Conservation (phyloP, 92 coral and sea anemone genomes). For the Porites divaricata region DNA sequence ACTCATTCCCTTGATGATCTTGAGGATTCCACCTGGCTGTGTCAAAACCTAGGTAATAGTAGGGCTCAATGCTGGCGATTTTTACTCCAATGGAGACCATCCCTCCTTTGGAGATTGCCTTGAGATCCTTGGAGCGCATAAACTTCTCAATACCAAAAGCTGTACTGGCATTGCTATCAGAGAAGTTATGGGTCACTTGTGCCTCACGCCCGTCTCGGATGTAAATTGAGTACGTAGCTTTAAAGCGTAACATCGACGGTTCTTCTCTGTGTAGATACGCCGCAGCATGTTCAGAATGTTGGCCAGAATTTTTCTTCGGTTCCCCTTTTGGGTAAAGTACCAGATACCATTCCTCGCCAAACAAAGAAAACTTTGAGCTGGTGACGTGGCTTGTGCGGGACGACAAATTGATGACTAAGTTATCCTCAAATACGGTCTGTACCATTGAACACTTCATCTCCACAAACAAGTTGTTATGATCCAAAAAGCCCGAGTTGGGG, state of each 20-base stretch:
- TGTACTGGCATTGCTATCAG: constrained; percentile 74
- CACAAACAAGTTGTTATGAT: constrained; percentile 73
- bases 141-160: constrained; percentile 95
- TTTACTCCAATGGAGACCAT: constrained; percentile 83
- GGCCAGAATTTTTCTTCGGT: constrained; percentile 62
- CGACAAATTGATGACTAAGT: constrained; percentile 74
- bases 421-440: constrained; percentile 86
- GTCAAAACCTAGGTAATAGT: constrained; percentile 91
- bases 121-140: constrained; percentile 87
- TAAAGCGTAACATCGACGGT: constrained; percentile 81
- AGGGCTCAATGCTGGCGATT: constrained; percentile 83
- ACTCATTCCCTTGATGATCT: constrained; percentile 68
- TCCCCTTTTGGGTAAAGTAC: constrained; percentile 90
- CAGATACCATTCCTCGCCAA: constrained; percentile 89
- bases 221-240: constrained; percentile 78
- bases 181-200: constrained; percentile 82
- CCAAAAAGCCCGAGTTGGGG: constrained; percentile 75
- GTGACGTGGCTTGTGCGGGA: constrained; percentile 78
- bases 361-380: constrained; percentile 89
- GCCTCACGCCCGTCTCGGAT: constrained; percentile 85
- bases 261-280: constrained; percentile 88
- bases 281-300: constrained; percentile 81
- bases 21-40: constrained; percentile 84
- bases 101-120: constrained; percentile 88
- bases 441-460: constrained; percentile 82